Percentiles rank a stretch among this genome's conserved stretches.
Evolutionary conservation across 37 sponge, comb jelly and placozoan species (phyloP).

Genomic region (Crambe crambe): DNA sequence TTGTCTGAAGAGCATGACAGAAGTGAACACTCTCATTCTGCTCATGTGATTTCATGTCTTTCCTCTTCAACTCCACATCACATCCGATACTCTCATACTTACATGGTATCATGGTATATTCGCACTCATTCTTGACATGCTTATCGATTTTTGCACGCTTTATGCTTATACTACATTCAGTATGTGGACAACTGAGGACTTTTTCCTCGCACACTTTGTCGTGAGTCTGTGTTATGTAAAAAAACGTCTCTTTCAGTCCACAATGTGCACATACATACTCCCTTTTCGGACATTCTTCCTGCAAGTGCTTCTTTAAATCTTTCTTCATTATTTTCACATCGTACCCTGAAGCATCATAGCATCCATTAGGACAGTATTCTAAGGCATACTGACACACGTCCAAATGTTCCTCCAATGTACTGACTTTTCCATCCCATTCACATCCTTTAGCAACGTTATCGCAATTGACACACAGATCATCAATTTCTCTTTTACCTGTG

Average conservation of each 20-base stretch:
- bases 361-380: slow-evolving; percentile 21
- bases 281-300: slow-evolving; percentile 12
- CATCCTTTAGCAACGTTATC: slow-evolving; percentile 12
- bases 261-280: slow-evolving; percentile 32
- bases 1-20: neutral
- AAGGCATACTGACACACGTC: slow-evolving; percentile 2
- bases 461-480: slow-evolving; percentile 18
- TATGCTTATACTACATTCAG: neutral
- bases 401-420: slow-evolving; percentile 27
- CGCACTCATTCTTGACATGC: neutral
- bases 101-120: neutral
- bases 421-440: slow-evolving; percentile 21
- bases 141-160: neutral
- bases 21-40: neutral
- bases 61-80: neutral
- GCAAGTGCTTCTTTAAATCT: slow-evolving; percentile 3
- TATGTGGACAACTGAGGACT: slow-evolving; percentile 20
- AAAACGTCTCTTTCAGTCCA: slow-evolving; percentile 5
- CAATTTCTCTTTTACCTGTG: slow-evolving; percentile 23
- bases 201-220: slow-evolving; percentile 5
- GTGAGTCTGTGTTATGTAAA: slow-evolving; percentile 21
- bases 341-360: neutral
- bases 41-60: slow-evolving; percentile 21
- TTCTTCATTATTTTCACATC: neutral
- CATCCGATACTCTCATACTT: neutral